Evolutionary conservation across 92 coral and sea anemone species (phyloP), one percentile per base, ranked within the genome.

Genomic region (Galaxea fascicularis): DNA sequence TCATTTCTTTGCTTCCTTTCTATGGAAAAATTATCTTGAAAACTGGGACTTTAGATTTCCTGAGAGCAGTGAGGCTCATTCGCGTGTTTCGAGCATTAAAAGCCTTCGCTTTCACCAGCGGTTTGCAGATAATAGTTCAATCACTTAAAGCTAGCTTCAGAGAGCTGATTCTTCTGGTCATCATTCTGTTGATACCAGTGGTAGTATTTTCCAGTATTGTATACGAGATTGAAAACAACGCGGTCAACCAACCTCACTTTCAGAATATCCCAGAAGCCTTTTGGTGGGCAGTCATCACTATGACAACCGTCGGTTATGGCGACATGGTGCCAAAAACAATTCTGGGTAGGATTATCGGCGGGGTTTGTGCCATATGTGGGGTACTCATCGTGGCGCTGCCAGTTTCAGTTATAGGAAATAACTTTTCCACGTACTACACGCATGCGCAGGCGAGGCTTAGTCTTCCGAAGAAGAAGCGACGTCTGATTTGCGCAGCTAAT

Each of bases 251-350:
- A 51, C 82, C 85, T 4, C 90, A 92, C 56, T 97, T 97, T 69
- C 71, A 76, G 13, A 95, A 82, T 67, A 97, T 97, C 73, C 99
- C 98, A 51, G 93, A 91, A 76, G 80, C 99, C 71, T 94, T 97
- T 79, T 97, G 99, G 99, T 97, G 99, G 99, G 98, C 99, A 4
- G 90, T 97, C 25, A 97, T 97, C 72, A 97, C 99, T 52, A 97
- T 97, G 95, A 97, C 99, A 24, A 97, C 99, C 0, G 99, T 97
- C 15, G 99, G 98, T 3, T 97, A 97, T 18, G 99, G 99, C 22
- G 99, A 97, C 66, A 89, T 93, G 91, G 90, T 88, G 20, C 99
- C 98, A 4, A 85, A 69, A 9, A 82, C 98, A 16, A 60, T 82
- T 51, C 60, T 54, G 30, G 98, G 99, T 20, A 92, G 93, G 73